Evolutionary conservation across 2,888 invertebrate genomes (phyloP).

Genomic region (Pristionchus fissidentatus): DNA sequence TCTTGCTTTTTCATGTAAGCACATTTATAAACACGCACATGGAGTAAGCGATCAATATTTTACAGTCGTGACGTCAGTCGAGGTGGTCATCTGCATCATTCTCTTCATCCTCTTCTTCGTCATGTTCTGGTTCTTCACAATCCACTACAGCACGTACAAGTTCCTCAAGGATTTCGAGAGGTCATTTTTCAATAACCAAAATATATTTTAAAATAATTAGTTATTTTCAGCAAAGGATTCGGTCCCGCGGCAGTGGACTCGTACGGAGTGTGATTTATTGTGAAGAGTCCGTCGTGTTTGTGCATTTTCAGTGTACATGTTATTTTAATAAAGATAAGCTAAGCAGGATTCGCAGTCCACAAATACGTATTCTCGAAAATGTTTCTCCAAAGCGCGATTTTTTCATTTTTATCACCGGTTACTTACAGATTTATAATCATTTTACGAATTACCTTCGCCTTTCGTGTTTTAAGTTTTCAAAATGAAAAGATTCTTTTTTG

Average conservation of each 20-base stretch:
- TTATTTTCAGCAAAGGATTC: slow-evolving; percentile 17
- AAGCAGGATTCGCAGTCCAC: too few relatives aligned
- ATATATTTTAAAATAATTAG: background rate
- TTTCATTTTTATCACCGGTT: too few relatives aligned
- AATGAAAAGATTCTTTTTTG: too few relatives aligned
- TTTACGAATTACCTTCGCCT: too few relatives aligned
- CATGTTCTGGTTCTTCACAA: slow-evolving; percentile 27
- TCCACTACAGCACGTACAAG: slow-evolving; percentile 22
- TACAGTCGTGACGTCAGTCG: slow-evolving; percentile 6
- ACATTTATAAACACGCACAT: background rate
- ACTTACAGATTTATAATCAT: too few relatives aligned
- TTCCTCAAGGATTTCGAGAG: slow-evolving; percentile 23
- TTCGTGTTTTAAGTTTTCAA: too few relatives aligned
- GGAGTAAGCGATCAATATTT: background rate
- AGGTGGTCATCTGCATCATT: slow-evolving; percentile 9
- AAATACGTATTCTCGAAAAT: too few relatives aligned
- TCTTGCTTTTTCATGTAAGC: too few relatives aligned
- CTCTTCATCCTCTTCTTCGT: slow-evolving; percentile 11
- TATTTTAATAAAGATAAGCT: too few relatives aligned
- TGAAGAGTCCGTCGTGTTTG: too few relatives aligned
- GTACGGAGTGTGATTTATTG: background rate
- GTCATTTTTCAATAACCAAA: background rate
- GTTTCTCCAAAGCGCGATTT: too few relatives aligned
- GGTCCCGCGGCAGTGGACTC: slow-evolving; percentile 7
- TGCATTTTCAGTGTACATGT: too few relatives aligned